Conservation (phyloP, 2,888 invertebrate species). For the Drosophila longiperda region DNA sequence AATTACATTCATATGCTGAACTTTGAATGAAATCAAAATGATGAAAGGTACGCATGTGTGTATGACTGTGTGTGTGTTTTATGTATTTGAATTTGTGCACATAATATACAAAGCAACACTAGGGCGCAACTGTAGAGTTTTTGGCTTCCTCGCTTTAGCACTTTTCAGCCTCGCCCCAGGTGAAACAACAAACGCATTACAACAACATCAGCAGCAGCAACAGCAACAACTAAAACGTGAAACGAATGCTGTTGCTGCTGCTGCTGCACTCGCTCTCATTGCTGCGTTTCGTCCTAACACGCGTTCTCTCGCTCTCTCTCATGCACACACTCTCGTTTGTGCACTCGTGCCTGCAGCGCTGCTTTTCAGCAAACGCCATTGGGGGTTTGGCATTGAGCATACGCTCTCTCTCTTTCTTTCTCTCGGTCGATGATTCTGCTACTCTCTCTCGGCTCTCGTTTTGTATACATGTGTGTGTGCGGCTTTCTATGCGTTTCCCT, state of each 20-base stretch:
- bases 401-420: conserved; percentile 35
- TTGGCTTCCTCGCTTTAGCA: conserved; percentile 40
- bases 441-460: conserved; percentile 13
- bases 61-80: not conserved
- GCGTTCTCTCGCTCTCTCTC: conserved; percentile 27
- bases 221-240: conserved; percentile 30
- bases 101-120: conserved; percentile 35
- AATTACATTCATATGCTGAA: conserved; percentile 65
- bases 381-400: conserved; percentile 75
- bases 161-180: conserved; percentile 54
- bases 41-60: conserved; percentile 23
- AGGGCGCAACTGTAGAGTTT: conserved; percentile 35
- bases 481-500: conserved; percentile 66
- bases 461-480: conserved; percentile 24
- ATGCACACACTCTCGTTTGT: conserved; percentile 22
- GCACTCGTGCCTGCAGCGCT: conserved; percentile 61
- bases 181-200: conserved; percentile 51
- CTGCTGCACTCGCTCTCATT: conserved; percentile 50
- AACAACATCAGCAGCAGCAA: conserved; percentile 25
- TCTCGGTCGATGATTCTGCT: conserved; percentile 15
- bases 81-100: conserved; percentile 8
- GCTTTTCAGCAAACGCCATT: conserved; percentile 75
- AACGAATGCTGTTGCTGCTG: conserved; percentile 40
- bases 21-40: conserved; percentile 53
- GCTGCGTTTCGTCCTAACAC: conserved; percentile 39